Evolutionary conservation across 2,797 vertebrate genomes (phyloP), one percentile per base, ranked within the genome.

Genomic region (Enteromius paludinosus): DNA sequence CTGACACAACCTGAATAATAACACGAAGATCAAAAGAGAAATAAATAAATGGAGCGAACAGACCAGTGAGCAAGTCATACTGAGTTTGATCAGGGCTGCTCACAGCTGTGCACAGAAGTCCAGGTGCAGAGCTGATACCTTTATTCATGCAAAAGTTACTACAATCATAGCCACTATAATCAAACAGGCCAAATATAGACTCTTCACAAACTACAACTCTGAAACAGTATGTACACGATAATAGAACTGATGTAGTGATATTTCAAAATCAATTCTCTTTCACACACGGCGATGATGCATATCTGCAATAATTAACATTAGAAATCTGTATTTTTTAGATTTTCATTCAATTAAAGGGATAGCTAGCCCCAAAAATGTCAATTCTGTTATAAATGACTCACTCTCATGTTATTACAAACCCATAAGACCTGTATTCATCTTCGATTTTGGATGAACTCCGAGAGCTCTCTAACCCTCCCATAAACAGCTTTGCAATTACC

Each of bases 91-190:
- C 68, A 41, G 38, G 33, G 61, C 10, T 79, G 78, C 71, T 43
- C 62, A 80, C 28, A 56, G 25, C 43, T 77, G 45, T 71, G 65
- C 23, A 45, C 59, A 56, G 28, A 73, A 43, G n/a, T 47, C 10
- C 35, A 56, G 73, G 49, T 61, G 71, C 41, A 20, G 52, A 30
- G 9, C 45, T 14, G 20, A 79, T 80, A 52, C 41, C 41, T 76
- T 84, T 69, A 79, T 70, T 76, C 83, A 76, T 75, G 52, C 83
- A 80, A 62, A 80, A 10, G 20, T 33, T 56, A 54, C 43, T 52
- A 66, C 56, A 61, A 15, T 35, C 72, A n/a, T 23, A 25, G 12
- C 56, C 49, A 80, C 47, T 25, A 75, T 59, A 76, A 12, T 76
- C 35, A 75, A 38, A 76, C 54, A 76, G 56, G 38, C 74, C 74